Evolutionary conservation across 2,888 invertebrate species (phyloP).

Genomic region (Branchipolynoe longqiensis): DNA sequence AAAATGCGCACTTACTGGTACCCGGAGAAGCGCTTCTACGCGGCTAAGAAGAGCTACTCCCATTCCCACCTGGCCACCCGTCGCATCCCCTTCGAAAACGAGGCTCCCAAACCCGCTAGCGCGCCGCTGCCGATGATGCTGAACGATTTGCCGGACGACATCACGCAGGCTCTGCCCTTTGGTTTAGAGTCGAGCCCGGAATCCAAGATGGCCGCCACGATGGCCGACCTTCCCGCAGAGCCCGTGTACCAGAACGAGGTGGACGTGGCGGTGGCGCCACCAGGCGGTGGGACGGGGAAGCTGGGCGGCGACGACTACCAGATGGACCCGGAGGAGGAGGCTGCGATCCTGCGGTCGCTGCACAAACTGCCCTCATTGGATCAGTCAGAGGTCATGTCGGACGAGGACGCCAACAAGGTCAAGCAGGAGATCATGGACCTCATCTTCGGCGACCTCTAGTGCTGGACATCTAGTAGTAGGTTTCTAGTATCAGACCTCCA

Average conservation of each 20-base stretch:
- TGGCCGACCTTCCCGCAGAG: no score
- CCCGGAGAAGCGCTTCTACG: no score
- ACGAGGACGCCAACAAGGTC: background rate
- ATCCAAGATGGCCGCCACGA: slow-evolving; percentile 10
- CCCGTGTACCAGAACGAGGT: background rate
- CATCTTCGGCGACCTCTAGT: slow-evolving; percentile 2
- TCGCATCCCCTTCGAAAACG: no score
- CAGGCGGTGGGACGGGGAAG: background rate
- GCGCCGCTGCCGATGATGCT: background rate
- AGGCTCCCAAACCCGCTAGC: no score
- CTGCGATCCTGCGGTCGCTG: background rate
- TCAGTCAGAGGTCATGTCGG: background rate
- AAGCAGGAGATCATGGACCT: background rate
- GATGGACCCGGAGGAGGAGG: slow-evolving; percentile 15
- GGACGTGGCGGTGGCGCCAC: background rate
- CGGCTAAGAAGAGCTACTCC: no score
- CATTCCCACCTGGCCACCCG: no score
- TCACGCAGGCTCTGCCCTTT: background rate
- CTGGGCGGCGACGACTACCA: background rate
- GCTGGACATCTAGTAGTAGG: no score
- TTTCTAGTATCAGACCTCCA: no score
- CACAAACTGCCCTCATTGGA: background rate
- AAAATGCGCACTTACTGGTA: no score
- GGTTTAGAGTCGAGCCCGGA: background rate
- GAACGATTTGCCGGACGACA: background rate